phyloP scores from a whole-genome alignment of 2,113 vertebrate species.

The Corythornis madagascariensis region DNA sequence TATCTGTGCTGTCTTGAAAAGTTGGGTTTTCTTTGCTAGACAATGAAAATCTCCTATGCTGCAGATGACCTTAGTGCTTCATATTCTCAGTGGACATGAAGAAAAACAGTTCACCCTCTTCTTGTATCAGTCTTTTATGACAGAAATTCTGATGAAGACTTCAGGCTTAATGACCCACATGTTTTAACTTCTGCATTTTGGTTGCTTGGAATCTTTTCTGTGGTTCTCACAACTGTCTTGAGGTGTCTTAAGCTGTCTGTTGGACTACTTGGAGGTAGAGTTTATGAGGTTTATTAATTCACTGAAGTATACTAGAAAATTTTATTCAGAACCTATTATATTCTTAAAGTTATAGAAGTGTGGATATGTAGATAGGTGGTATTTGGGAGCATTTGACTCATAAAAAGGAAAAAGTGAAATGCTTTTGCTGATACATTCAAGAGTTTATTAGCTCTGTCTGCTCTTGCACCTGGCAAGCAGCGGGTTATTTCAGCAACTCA shows the following conservation, averaged over 20 bases:
- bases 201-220: neutral
- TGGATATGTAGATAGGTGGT: too few relatives aligned
- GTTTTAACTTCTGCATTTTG: neutral
- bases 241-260: neutral
- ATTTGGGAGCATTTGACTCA: neutral
- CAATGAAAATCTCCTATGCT: neutral
- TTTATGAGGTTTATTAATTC: neutral
- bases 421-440: neutral
- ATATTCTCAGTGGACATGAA: neutral
- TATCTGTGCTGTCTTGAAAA: neutral
- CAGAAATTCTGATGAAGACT: neutral
- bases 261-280: neutral
- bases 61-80: neutral
- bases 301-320: neutral
- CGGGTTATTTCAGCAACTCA: neutral
- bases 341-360: neutral
- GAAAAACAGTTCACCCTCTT: neutral
- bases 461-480: neutral
- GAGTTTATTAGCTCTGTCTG: neutral
- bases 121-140: fast-evolving
- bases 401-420: neutral
- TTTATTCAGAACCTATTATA: neutral
- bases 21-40: neutral
- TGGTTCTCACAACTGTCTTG: neutral
- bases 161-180: neutral